phyloP scores from a whole-genome alignment of 2,888 invertebrate species.

The Nomada fabriciana region DNA sequence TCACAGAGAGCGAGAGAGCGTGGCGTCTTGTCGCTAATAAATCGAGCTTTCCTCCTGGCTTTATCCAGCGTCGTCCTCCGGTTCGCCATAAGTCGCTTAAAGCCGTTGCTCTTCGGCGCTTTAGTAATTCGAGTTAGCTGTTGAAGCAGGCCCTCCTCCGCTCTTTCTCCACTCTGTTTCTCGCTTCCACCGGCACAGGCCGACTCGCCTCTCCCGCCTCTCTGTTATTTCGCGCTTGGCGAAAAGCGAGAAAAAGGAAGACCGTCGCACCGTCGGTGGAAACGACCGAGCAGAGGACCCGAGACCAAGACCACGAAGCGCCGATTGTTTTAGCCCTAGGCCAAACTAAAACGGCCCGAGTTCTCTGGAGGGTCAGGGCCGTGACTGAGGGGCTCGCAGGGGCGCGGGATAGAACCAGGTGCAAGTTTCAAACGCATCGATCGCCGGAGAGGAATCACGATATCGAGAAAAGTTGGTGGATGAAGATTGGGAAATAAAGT shows the following conservation, averaged over 20 bases:
- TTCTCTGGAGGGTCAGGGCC: conserved; percentile 65
- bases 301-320: conserved; percentile 70
- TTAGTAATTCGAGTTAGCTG: conserved; percentile 73
- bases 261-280: conserved; percentile 64
- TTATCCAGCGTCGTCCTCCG: conserved; percentile 48
- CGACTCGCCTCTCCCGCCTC: conserved; percentile 43
- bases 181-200: conserved; percentile 21
- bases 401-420: conserved; percentile 15
- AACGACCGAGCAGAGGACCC: conserved; percentile 65
- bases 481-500: too few species aligned
- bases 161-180: conserved; percentile 10
- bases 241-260: conserved; percentile 76
- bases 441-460: not conserved
- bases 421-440: not conserved
- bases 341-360: conserved; percentile 73
- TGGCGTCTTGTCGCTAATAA: conserved; percentile 54
- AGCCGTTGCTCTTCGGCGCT: conserved; percentile 72
- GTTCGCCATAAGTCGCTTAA: conserved; percentile 68
- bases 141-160: conserved; percentile 33
- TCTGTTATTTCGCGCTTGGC: conserved; percentile 81
- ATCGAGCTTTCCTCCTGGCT: conserved; percentile 64
- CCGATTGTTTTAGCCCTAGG: conserved; percentile 78
- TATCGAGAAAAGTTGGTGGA: not conserved
- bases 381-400: conserved; percentile 58
- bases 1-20: conserved; percentile 17